A percentile compares a stretch with the other conserved stretches of the same genome.
Evolutionary conservation across 1,140 invertebrate species (phyloP).

Genomic region (Brachionus calyciflorus): DNA sequence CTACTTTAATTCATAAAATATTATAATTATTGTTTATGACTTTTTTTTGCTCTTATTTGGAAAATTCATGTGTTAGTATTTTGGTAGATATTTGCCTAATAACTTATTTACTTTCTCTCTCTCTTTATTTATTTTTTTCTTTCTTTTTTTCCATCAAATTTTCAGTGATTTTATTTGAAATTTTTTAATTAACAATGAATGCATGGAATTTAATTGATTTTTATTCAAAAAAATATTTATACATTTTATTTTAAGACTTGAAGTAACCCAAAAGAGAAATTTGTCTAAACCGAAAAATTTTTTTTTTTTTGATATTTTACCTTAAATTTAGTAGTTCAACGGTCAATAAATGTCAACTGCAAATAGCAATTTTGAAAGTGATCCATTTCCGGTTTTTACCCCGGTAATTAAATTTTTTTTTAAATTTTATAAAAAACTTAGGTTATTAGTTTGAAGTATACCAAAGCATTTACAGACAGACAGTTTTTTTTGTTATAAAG

Average conservation of each 20-base stretch:
- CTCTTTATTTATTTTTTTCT: background rate
- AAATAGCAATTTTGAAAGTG: conserved; percentile 39
- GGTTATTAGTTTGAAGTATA: too few species aligned
- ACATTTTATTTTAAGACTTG: too few species aligned
- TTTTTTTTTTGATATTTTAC: background rate
- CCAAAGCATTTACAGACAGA: too few species aligned
- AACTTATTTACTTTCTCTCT: background rate
- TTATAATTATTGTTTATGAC: conserved; percentile 37
- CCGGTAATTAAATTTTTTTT: too few species aligned
- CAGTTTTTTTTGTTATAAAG: too few species aligned
- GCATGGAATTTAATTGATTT: background rate
- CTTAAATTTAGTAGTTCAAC: too few species aligned
- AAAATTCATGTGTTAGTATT: conserved; percentile 15
- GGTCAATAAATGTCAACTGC: conserved; percentile 28
- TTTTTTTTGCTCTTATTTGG: background rate
- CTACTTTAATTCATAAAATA: conserved; percentile 33
- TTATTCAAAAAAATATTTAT: background rate
- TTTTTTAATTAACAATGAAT: too few species aligned
- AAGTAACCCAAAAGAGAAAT: too few species aligned
- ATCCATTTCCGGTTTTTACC: conserved; percentile 45
- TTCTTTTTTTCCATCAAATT: background rate
- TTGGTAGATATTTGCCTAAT: background rate
- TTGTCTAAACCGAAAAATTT: background rate
- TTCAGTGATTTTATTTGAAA: background rate
- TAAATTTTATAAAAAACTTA: background rate